Conservation (phyloP, 2,888 invertebrate genomes). For the Cryptocephalus primarius region DNA sequence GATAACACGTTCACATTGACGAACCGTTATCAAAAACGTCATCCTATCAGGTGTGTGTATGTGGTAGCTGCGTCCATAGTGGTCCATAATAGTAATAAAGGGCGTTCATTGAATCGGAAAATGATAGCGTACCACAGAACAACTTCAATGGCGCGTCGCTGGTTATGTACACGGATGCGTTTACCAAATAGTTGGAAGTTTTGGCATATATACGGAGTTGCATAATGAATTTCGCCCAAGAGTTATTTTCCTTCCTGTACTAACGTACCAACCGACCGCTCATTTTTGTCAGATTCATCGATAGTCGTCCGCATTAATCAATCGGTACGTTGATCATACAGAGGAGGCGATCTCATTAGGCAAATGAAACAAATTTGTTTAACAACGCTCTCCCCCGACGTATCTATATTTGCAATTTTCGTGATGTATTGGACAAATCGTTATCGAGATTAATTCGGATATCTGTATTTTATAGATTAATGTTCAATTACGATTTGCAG, state of each 20-base stretch:
- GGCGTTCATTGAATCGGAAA: conserved; percentile 7
- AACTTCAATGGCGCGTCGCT: conserved; percentile 7
- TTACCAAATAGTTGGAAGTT: too few relatives aligned
- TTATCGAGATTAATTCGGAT: not conserved
- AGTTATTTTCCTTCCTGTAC: too few relatives aligned
- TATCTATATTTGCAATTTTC: not conserved
- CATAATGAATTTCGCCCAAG: too few relatives aligned
- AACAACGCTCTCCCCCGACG: not conserved
- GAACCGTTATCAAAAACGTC: not conserved
- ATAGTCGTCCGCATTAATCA: too few relatives aligned
- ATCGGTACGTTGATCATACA: not conserved
- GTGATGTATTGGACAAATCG: not conserved
- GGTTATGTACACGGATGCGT: conserved; percentile 5
- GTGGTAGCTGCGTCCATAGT: not conserved
- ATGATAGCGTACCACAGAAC: conserved; percentile 10
- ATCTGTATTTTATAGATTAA: conserved; percentile 1
- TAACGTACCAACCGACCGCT: too few relatives aligned
- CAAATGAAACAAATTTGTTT: not conserved
- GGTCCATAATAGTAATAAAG: conserved; percentile 7
- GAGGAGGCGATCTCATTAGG: not conserved
- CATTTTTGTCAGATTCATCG: too few relatives aligned
- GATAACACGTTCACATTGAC: too few relatives aligned
- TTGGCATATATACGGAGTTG: too few relatives aligned
- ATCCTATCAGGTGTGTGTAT: too few relatives aligned
- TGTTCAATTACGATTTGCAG: conserved; percentile 3